Conservation (phyloP, 2,797 vertebrate species). For the Selene dorsalis region DNA sequence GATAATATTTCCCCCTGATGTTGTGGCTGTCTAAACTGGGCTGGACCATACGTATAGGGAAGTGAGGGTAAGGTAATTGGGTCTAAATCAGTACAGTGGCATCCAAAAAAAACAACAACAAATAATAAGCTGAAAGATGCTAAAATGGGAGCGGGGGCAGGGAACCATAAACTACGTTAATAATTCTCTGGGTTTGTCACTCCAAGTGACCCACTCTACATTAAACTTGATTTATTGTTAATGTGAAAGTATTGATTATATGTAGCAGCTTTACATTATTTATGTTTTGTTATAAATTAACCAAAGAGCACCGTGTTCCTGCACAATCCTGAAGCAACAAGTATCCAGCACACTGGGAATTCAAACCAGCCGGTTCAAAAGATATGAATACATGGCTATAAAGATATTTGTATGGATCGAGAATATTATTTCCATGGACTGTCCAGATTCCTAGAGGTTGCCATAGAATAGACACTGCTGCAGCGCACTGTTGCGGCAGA, state of each 20-base stretch:
- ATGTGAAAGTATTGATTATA: not conserved
- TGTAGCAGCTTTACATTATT: not conserved
- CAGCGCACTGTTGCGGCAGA: slow-evolving; percentile 1
- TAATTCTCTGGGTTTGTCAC: not conserved
- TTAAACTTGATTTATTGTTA: not conserved
- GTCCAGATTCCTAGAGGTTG: slow-evolving; percentile 3
- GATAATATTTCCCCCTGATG: slow-evolving; percentile 59
- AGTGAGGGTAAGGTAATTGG: slow-evolving; percentile 24
- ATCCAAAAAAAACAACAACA: not conserved
- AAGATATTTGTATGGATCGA: slow-evolving; percentile 16
- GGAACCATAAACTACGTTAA: not conserved
- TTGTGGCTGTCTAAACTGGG: slow-evolving; percentile 32
- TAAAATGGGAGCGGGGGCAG: not conserved
- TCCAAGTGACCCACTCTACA: not conserved
- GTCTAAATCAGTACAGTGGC: not conserved
- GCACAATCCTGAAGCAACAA: not conserved
- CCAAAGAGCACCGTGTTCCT: not conserved
- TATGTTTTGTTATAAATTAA: not conserved
- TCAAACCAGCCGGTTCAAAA: not conserved
- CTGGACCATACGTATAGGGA: slow-evolving; percentile 12
- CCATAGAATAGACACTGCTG: not conserved
- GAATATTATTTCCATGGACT: slow-evolving; percentile 8
- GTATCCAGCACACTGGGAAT: not conserved
- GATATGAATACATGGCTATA: not conserved
- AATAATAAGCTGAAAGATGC: not conserved